Evolutionary conservation across 1,140 invertebrate species (phyloP).

Genomic region (Amyelois transitella): DNA sequence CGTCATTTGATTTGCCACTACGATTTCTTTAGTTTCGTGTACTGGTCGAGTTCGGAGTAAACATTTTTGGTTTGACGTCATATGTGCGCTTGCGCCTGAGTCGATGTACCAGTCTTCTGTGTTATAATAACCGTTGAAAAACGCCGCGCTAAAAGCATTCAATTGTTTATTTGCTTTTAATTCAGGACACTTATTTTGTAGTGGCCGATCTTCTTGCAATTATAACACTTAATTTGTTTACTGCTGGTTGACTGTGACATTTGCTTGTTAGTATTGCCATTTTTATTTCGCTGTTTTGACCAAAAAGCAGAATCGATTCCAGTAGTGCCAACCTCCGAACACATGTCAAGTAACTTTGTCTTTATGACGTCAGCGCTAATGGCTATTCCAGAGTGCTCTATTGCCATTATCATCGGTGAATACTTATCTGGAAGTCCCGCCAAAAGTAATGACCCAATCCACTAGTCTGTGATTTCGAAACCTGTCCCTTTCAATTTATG

Average conservation of each 20-base stretch:
- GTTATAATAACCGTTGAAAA: constrained; percentile 20
- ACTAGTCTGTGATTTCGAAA: constrained; percentile 16
- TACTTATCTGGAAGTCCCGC: constrained; percentile 14
- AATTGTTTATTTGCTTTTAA: constrained; percentile 25
- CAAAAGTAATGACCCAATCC: no score
- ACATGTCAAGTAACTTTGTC: constrained; percentile 27
- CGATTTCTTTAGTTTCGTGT: constrained; percentile 17
- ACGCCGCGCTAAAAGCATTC: no score
- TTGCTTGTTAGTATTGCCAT: neutral
- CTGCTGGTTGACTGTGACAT: neutral
- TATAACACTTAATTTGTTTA: constrained; percentile 20
- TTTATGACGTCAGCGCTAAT: constrained; percentile 25
- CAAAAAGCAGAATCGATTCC: constrained; percentile 4
- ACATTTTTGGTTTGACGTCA: constrained; percentile 22
- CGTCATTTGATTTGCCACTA: constrained; percentile 21
- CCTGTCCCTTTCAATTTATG: constrained; percentile 12
- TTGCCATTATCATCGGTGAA: no score
- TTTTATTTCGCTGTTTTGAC: neutral
- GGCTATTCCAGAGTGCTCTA: no score
- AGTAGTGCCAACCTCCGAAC: constrained; percentile 11
- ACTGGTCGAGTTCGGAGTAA: no score
- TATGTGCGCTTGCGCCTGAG: no score
- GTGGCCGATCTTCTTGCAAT: constrained; percentile 26
- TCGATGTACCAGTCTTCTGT: constrained; percentile 35
- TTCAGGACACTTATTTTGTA: constrained; percentile 26